Percentiles rank a stretch among this genome's conserved stretches.
Evolutionary conservation across 2,113 vertebrate species (phyloP).

Genomic region (Gambusia affinis): DNA sequence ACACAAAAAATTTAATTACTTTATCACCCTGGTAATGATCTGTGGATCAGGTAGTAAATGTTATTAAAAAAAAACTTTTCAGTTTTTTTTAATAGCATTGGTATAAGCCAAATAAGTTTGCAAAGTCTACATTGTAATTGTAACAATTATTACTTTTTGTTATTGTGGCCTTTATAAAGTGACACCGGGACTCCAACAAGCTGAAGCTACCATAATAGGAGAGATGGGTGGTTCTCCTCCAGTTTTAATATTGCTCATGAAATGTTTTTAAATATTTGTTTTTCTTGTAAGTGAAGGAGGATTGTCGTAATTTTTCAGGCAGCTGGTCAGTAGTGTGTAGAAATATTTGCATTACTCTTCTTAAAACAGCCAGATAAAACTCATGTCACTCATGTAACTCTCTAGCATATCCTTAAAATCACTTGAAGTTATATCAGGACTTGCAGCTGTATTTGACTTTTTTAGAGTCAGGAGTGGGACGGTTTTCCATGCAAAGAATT

Average conservation of each 20-base stretch:
- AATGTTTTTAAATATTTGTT: neutral
- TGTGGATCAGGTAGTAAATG: too few relatives aligned
- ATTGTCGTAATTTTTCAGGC: too few relatives aligned
- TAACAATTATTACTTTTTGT: neutral
- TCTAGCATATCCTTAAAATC: too few relatives aligned
- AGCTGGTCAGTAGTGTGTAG: too few relatives aligned
- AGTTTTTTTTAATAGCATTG: neutral
- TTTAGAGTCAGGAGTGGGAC: constrained; percentile 23
- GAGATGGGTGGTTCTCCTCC: neutral
- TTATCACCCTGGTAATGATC: too few relatives aligned
- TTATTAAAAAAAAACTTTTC: too few relatives aligned
- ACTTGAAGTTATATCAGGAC: too few relatives aligned
- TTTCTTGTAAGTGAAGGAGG: neutral
- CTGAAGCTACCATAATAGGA: neutral
- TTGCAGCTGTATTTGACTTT: neutral
- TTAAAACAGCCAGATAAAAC: too few relatives aligned
- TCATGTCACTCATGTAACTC: too few relatives aligned
- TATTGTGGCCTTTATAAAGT: neutral
- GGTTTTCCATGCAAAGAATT: constrained; percentile 48
- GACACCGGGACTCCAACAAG: neutral
- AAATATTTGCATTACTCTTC: too few relatives aligned
- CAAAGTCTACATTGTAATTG: neutral
- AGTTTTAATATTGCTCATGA: neutral
- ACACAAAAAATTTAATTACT: too few relatives aligned
- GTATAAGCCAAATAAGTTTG: neutral